These are phyloP conservation scores for Tenebrosternarchus preto DNA, from an alignment of 2,113 vertebrate species.

Conservation along the genomic window DNA sequence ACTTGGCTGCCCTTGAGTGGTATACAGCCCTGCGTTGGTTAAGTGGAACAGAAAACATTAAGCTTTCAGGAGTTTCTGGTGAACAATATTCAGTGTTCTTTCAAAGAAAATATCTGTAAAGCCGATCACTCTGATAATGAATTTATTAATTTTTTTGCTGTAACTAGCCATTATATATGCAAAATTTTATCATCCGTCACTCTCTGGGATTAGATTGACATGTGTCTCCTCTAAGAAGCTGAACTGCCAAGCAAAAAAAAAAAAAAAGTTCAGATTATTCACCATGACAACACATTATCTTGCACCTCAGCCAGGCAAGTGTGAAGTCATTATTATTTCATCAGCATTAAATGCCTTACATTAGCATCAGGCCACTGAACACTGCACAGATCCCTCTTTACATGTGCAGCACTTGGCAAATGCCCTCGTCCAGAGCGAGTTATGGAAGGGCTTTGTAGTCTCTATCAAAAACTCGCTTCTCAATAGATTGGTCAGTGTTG, in stretches of 20 bases:
- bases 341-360: background rate
- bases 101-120: background rate
- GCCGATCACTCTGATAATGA: too few relatives aligned
- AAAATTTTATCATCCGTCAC: background rate
- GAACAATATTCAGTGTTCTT: too few relatives aligned
- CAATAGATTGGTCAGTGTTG: too few relatives aligned
- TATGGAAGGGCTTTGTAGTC: too few relatives aligned
- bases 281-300: constrained; percentile 67
- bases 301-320: constrained; percentile 37
- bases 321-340: background rate
- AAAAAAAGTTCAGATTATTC: constrained; percentile 57
- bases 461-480: too few relatives aligned
- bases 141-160: too few relatives aligned
- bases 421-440: too few relatives aligned
- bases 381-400: background rate
- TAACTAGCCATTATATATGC: too few relatives aligned
- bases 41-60: background rate
- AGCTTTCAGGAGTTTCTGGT: background rate
- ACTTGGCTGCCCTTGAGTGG: constrained; percentile 87
- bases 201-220: background rate
- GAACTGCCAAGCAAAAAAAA: background rate
- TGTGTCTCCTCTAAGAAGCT: background rate
- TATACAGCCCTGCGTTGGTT: constrained; percentile 81
- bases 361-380: background rate
- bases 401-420: too few relatives aligned